Conservation (phyloP, 2,113 vertebrate genomes). For the Bufo gargarizans region DNA sequence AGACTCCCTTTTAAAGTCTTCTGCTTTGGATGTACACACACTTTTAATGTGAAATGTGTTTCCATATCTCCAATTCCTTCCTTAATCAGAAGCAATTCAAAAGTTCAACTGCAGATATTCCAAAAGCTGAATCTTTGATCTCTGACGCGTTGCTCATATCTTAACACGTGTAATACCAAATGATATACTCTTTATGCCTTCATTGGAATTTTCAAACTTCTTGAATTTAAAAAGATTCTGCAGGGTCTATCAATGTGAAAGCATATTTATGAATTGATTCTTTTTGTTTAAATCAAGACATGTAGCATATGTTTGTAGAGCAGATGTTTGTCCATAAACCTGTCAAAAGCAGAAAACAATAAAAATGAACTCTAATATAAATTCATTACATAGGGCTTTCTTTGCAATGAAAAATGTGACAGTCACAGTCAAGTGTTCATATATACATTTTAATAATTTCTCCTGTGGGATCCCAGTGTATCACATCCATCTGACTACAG, state of each 20-base stretch:
- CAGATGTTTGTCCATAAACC: constrained; percentile 27
- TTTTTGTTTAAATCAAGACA: not conserved
- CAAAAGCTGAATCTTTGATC: too few relatives aligned
- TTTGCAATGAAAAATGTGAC: not conserved
- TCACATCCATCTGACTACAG: not conserved
- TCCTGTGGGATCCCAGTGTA: not conserved
- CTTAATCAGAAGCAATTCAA: too few relatives aligned
- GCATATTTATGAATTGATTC: not conserved
- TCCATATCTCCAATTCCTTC: too few relatives aligned
- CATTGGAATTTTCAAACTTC: not conserved
- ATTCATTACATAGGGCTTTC: not conserved
- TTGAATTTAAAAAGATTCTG: not conserved
- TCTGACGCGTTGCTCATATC: too few relatives aligned
- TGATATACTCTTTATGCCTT: not conserved
- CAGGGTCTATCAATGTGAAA: not conserved
- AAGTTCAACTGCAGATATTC: too few relatives aligned
- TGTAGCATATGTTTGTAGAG: constrained; percentile 1
- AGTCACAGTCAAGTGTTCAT: not conserved
- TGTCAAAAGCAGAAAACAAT: constrained; percentile 29
- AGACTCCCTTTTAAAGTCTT: too few relatives aligned
- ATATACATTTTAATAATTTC: not conserved
- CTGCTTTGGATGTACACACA: too few relatives aligned
- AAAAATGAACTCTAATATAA: not conserved
- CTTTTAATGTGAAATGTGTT: too few relatives aligned
- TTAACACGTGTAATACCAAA: too few relatives aligned